phyloP scores from a whole-genome alignment of 2,113 vertebrate genomes.

The Burhinus oedicnemus region DNA sequence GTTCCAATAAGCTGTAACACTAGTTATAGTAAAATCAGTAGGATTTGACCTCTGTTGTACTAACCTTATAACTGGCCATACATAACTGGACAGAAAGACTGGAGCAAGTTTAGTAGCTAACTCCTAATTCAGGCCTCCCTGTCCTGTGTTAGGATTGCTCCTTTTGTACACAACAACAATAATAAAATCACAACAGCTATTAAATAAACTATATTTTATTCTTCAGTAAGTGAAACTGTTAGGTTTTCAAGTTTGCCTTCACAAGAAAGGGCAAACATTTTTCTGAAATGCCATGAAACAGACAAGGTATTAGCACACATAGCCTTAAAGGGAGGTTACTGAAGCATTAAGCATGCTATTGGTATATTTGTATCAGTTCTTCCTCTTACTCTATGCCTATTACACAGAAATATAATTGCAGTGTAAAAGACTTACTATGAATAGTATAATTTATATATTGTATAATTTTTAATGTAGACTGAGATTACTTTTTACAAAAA shows the following conservation, averaged over 20 bases:
- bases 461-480: neutral
- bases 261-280: neutral
- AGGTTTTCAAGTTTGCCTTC: neutral
- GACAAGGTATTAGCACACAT: neutral
- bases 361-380: neutral
- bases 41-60: neutral
- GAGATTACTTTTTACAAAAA: neutral
- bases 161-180: neutral
- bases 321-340: neutral
- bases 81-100: neutral
- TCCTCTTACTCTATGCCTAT: neutral
- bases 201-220: neutral
- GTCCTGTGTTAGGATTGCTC: neutral
- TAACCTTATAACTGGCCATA: neutral
- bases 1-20: neutral
- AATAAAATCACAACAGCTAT: neutral
- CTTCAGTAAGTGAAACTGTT: neutral
- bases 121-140: neutral
- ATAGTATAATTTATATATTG: neutral
- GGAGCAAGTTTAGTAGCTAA: neutral
- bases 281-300: neutral
- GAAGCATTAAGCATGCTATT: neutral
- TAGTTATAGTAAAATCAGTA: neutral
- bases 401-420: conserved; percentile 38
- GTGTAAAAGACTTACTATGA: conserved; percentile 7